Conservation (phyloP, 2,113 vertebrate genomes). For the Falco punctatus region DNA sequence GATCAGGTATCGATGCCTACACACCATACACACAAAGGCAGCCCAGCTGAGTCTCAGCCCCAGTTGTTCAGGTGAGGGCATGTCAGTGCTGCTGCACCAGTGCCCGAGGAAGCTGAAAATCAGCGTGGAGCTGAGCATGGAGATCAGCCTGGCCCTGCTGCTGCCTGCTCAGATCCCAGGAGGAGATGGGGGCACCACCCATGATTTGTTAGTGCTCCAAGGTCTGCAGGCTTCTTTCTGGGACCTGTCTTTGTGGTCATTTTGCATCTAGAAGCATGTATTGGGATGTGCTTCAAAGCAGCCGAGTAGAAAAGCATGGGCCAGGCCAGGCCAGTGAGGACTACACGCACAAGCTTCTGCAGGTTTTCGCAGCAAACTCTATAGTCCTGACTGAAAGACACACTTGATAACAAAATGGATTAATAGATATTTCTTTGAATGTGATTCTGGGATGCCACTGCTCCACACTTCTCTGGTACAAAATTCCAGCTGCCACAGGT, state of each 20-base stretch:
- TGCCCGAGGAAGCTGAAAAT: neutral
- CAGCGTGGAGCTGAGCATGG: fast-evolving
- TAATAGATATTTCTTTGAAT: neutral
- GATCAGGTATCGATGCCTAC: neutral
- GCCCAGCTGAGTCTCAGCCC: neutral
- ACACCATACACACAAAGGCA: neutral
- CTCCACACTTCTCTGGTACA: neutral
- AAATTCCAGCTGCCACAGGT: neutral
- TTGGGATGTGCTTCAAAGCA: neutral
- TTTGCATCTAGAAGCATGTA: neutral
- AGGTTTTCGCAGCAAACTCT: neutral
- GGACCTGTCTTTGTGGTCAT: neutral
- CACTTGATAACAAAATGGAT: neutral
- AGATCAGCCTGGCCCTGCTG: neutral
- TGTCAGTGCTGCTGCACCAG: neutral
- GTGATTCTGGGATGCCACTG: fast-evolving
- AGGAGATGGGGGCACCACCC: neutral
- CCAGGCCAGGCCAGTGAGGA: neutral
- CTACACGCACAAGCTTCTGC: neutral
- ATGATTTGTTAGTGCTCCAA: fast-evolving
- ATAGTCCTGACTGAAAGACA: neutral
- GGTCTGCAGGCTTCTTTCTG: neutral
- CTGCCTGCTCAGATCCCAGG: neutral
- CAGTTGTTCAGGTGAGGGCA: neutral
- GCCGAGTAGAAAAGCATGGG: neutral